Conservation (phyloP, 2,797 vertebrate genomes). For the Tragelaphus oryx region DNA sequence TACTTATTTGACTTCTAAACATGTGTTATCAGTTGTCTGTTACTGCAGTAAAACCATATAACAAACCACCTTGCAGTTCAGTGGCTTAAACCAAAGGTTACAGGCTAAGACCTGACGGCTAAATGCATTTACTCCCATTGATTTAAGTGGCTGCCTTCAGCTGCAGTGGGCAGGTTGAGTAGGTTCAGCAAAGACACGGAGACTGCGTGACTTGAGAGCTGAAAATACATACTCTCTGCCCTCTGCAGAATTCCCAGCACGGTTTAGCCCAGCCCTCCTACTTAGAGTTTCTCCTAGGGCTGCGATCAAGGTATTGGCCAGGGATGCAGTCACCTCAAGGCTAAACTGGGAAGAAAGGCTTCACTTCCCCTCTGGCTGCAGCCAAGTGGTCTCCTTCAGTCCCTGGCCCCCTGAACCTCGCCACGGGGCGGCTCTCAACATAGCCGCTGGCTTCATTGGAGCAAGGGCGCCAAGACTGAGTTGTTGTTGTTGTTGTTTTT, state of each 20-base stretch:
- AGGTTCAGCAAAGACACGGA: background rate
- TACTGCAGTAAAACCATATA: background rate
- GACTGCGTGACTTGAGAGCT: fast-evolving
- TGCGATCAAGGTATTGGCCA: too few relatives aligned
- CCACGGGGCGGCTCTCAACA: fast-evolving
- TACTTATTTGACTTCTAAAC: background rate
- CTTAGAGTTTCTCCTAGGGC: background rate
- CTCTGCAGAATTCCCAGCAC: background rate
- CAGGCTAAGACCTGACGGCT: background rate
- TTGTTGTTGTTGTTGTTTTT: background rate
- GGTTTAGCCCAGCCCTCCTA: too few relatives aligned
- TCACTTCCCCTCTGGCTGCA: background rate
- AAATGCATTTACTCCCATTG: fast-evolving
- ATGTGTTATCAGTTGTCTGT: background rate
- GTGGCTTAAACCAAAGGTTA: background rate
- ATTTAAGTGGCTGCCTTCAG: fast-evolving
- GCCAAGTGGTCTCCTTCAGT: background rate
- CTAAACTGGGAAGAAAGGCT: background rate
- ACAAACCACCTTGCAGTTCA: background rate
- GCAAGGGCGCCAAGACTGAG: background rate
- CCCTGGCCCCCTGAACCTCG: background rate
- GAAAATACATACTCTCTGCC: background rate
- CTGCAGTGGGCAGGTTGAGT: background rate
- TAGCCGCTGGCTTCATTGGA: background rate
- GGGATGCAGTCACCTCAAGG: background rate